Evolutionary conservation across 2,113 vertebrate genomes (phyloP).

Genomic region (Onychostoma macrolepis): DNA sequence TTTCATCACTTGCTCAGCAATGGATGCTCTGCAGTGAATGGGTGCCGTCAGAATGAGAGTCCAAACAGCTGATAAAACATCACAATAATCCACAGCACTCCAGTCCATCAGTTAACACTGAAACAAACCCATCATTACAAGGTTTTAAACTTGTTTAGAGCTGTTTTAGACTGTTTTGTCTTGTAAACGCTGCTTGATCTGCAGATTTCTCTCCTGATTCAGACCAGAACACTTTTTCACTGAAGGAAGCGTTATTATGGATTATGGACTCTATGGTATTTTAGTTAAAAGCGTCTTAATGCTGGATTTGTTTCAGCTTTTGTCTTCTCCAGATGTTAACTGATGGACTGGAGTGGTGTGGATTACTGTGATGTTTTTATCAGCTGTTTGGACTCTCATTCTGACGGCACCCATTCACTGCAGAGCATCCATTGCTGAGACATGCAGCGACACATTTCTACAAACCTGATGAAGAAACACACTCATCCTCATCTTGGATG

Average conservation of each 20-base stretch:
- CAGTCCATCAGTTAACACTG: too few relatives aligned
- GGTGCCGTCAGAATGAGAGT: background rate
- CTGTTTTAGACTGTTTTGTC: too few relatives aligned
- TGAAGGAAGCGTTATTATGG: too few relatives aligned
- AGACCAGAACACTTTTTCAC: background rate
- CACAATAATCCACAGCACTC: too few relatives aligned
- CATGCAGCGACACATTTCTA: background rate
- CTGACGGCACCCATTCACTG: background rate
- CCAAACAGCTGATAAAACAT: background rate
- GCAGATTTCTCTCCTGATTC: background rate
- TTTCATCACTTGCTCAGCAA: background rate
- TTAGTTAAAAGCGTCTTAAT: too few relatives aligned
- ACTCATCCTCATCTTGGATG: background rate
- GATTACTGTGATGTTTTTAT: background rate
- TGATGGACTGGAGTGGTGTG: background rate
- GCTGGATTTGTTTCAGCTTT: too few relatives aligned
- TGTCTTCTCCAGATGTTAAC: background rate
- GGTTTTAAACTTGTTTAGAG: too few relatives aligned
- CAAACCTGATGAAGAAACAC: background rate
- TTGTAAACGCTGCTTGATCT: too few relatives aligned
- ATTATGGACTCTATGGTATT: too few relatives aligned
- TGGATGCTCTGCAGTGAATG: background rate
- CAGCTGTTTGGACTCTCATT: background rate
- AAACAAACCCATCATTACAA: too few relatives aligned
- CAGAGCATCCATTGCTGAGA: background rate